Evolutionary conservation across 2,888 invertebrate genomes (phyloP), one percentile per base, ranked within the genome.

Genomic region (Pogonocherus hispidulus): DNA sequence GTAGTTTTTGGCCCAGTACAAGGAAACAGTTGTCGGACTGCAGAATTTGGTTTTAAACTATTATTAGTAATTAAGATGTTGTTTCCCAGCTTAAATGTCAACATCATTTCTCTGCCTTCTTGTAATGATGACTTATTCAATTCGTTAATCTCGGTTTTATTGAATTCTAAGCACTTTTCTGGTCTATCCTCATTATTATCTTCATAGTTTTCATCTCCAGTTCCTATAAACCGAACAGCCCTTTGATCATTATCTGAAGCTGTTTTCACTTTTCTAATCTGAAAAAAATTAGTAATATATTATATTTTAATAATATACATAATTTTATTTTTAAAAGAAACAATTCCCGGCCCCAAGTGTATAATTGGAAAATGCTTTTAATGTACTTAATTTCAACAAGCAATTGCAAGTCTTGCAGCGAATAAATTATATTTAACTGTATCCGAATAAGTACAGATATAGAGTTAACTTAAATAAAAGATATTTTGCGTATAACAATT

Each of bases 21-120:
- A 19, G 94, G 94, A 83, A 95, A 95, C 59, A 95, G 86, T 81
- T 95, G 95, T 64, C 94, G 89, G 5, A 95, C 93, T 2, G 95
- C 95, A 0, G 95, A 95, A 83, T 94, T 94, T 4, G 94, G 90
- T 74, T 89, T 89, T 46, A 88, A 79, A 74, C 88, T 89, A 78
- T 90, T 89, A 78, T 89, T 89, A 14, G 87, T 86, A 47, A 88
- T 87, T 55, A 89, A 80, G 14, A 88, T 86, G 68, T 88, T 87
- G 75, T 87, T 88, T 32, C 88, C 89, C 23, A 90, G 83, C 78
- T 89, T 89, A 79, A 90, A 89, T 4, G 89, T 88, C 35, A 90
- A 79, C 71, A 87, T 88, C 81, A 89, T 85, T 77, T 89, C 89
- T 16, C 86, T 81, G 1, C 84, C 80, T 69, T 87, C 86, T 16